Evolutionary conservation across 2,888 invertebrate genomes (phyloP), one percentile per base, ranked within the genome.

Genomic region (Machimus atricapillus): DNA sequence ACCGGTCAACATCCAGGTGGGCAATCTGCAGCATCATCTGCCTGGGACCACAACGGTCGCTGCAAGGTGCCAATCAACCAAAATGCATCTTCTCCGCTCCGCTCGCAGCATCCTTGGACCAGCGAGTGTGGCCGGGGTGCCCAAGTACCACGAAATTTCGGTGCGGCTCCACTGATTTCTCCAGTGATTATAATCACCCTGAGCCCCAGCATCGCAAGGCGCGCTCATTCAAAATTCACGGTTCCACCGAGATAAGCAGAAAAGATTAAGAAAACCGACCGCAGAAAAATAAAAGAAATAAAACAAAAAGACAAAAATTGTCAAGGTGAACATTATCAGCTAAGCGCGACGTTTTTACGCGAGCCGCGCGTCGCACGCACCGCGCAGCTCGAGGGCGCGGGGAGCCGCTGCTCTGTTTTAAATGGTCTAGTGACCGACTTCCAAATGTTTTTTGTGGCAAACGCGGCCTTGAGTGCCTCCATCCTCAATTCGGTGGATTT

Each of bases 351-450:
- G 82, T 31, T 82, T 82, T 82, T 82, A 58, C 58, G 19, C 7
- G 37, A 31, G 37, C 58, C 19, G 14, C 14, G 34, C 85, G 85
- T 43, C 27, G 27, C 27, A 56, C 56, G 56, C 56, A 56, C 56
- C 0, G 58, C 23, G 12, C 3, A 23, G 58, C 19, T 52, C n/a
- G 16, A 6, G 5, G 19, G n/a, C 27, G 73, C 43, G 52, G 27
- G 23, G 1, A 23, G 14, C 85, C 27, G 27, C 31, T 66, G 85
- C n/a, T 74, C 85, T 85, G 85, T 74, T 85, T 85, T 83, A 66
- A 73, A 85, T 31, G 85, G n/a, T 85, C 74, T 85, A 85, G 85
- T 85, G 85, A 85, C 85, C 85, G 85, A 85, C 74, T 85, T 85
- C 85, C 40, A 81, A 82, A 74, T 43, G 40, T 46, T 74, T 85